Percentiles rank a stretch among this genome's conserved stretches.
Conservation (phyloP, 64 coral and sea anemone species). For the Porites australiensis region DNA sequence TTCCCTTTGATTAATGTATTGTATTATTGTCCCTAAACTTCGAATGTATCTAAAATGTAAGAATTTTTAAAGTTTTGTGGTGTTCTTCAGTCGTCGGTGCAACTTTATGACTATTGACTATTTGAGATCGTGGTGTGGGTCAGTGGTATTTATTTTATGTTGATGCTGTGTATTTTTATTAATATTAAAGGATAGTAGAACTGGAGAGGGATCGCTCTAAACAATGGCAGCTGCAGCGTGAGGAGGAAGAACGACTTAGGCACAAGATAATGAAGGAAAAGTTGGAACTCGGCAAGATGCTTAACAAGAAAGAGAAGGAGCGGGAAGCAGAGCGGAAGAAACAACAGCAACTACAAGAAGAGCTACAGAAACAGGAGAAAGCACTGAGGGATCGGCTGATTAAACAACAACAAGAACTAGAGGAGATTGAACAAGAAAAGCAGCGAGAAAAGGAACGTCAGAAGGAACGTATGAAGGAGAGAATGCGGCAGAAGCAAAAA, state of each 20-base stretch:
- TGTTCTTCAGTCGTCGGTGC: no score
- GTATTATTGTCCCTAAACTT: no score
- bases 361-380: slow-evolving; percentile 74
- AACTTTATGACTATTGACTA: no score
- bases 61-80: no score
- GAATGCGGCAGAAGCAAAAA: slow-evolving; percentile 69
- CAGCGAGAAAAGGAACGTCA: slow-evolving; percentile 77
- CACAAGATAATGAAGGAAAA: slow-evolving; percentile 92
- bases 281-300: slow-evolving; percentile 86
- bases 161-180: no score
- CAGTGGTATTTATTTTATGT: no score
- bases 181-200: slow-evolving; percentile 46
- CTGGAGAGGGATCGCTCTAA: slow-evolving; percentile 62
- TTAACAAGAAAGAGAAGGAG: slow-evolving; percentile 94
- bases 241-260: slow-evolving; percentile 78
- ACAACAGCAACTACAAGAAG: slow-evolving; percentile 79
- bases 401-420: slow-evolving; percentile 78
- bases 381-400: slow-evolving; percentile 72
- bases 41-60: no score
- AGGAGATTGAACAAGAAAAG: slow-evolving; percentile 86
- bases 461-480: slow-evolving; percentile 67
- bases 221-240: slow-evolving; percentile 48
- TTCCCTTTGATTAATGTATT: no score
- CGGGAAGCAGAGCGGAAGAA: slow-evolving; percentile 86
- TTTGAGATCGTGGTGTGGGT: no score